Conservation (phyloP, 2,888 invertebrate genomes). For the Folsomia candida region DNA sequence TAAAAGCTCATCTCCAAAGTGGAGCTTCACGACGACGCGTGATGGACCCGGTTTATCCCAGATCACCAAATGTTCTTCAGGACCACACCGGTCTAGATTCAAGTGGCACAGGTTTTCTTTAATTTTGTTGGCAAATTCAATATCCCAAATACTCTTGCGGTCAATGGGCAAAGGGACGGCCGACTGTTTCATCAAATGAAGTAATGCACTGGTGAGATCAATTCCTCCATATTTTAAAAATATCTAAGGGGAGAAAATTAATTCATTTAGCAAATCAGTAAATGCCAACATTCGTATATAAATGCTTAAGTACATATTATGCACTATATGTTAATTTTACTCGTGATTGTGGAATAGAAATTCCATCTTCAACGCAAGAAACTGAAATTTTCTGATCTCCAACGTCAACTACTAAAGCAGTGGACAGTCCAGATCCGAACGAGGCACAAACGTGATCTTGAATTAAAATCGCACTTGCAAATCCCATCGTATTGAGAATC, state of each 20-base stretch:
- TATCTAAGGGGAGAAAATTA: slow-evolving; percentile 54
- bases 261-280: no score
- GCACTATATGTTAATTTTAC: slow-evolving; percentile 51
- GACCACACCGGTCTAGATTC: slow-evolving; percentile 69
- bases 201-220: slow-evolving; percentile 85
- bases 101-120: slow-evolving; percentile 90
- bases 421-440: slow-evolving; percentile 77
- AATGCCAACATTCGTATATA: no score
- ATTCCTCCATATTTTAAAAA: slow-evolving; percentile 85
- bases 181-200: slow-evolving; percentile 82
- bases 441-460: slow-evolving; percentile 82
- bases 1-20: slow-evolving; percentile 88
- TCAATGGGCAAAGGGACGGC: slow-evolving; percentile 69
- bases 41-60: slow-evolving; percentile 66
- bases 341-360: slow-evolving; percentile 83
- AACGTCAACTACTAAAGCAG: slow-evolving; percentile 91
- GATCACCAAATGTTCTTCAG: slow-evolving; percentile 75
- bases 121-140: slow-evolving; percentile 71
- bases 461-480: slow-evolving; percentile 74
- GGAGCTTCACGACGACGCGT: slow-evolving; percentile 68
- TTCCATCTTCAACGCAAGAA: slow-evolving; percentile 94
- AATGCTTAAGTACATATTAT: no score
- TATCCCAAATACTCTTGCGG: slow-evolving; percentile 55
- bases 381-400: slow-evolving; percentile 95
- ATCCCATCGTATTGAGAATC: slow-evolving; percentile 75